A percentile compares a stretch with the other conserved stretches of the same genome.
These are phyloP conservation scores for Cossypha niveicapilla DNA, from an alignment of 2,797 vertebrate species.

Conservation along the genomic window DNA sequence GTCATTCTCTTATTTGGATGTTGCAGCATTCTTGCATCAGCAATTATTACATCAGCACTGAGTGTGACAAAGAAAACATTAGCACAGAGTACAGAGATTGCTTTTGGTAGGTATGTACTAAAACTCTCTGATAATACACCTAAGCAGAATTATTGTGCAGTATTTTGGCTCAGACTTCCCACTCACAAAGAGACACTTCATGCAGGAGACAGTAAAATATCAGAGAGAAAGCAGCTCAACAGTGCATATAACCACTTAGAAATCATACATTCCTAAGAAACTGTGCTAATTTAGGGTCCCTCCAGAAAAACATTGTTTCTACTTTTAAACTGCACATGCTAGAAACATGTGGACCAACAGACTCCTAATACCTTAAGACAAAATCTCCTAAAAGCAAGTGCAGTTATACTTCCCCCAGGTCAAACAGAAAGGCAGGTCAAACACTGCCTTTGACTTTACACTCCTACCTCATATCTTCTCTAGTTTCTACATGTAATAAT, in stretches of 20 bases:
- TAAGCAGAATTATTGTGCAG: not conserved
- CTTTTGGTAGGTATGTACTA: not conserved
- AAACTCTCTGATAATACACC: not conserved
- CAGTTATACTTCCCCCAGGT: not conserved
- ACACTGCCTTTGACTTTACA: not conserved
- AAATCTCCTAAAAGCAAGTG: not conserved
- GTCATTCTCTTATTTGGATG: constrained; percentile 40
- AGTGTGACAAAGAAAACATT: constrained; percentile 30
- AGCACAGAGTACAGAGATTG: not conserved
- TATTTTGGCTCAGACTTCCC: not conserved
- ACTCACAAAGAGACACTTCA: not conserved
- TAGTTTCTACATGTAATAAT: not conserved
- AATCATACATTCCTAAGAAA: not conserved
- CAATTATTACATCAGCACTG: constrained; percentile 48
- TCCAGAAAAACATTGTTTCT: not conserved
- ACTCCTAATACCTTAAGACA: not conserved
- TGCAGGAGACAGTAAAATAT: not conserved
- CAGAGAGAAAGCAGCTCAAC: not conserved
- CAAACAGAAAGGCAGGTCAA: not conserved
- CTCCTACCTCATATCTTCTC: not conserved
- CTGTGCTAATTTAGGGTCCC: not conserved
- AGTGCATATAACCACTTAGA: not conserved
- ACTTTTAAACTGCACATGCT: not conserved
- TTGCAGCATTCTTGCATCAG: constrained; percentile 51
- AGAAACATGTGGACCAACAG: not conserved